These are phyloP conservation scores for Chaetophractus vellerosus DNA, from an alignment of 2,797 vertebrate species.

Conservation along the genomic window DNA sequence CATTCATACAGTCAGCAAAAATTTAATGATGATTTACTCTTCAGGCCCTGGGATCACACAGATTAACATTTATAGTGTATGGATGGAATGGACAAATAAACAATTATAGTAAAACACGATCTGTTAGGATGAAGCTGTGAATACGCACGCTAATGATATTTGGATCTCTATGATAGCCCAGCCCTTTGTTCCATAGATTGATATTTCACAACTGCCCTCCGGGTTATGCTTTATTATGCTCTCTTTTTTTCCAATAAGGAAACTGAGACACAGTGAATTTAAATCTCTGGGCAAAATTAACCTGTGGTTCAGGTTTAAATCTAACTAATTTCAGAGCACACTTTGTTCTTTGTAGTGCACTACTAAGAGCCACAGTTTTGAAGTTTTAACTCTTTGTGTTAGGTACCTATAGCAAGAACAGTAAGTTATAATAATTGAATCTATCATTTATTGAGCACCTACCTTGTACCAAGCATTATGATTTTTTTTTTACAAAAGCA, in stretches of 20 bases:
- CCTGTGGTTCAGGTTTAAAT: not conserved
- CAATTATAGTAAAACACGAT: not conserved
- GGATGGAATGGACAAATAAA: not conserved
- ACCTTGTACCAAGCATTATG: not conserved
- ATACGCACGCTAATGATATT: not conserved
- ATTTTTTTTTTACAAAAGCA: not conserved
- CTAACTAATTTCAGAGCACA: not conserved
- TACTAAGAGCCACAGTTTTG: not conserved
- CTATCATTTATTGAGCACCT: not conserved
- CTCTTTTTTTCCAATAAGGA: not conserved
- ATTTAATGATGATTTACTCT: not conserved
- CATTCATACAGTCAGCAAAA: constrained; percentile 11
- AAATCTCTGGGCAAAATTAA: constrained; percentile 23
- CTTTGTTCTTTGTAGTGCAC: not conserved
- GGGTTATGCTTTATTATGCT: constrained; percentile 38
- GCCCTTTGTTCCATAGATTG: not conserved
- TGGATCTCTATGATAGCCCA: not conserved
- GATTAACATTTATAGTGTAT: not conserved
- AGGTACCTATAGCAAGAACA: not conserved
- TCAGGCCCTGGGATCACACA: not conserved
- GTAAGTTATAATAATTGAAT: not conserved
- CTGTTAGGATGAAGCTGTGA: not conserved
- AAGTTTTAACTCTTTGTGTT: not conserved
- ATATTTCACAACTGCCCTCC: not conserved
- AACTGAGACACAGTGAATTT: constrained; percentile 15